Conservation (phyloP, 30 jellyfish, hydroid and myxozoan species). For the Rhopilema esculentum region DNA sequence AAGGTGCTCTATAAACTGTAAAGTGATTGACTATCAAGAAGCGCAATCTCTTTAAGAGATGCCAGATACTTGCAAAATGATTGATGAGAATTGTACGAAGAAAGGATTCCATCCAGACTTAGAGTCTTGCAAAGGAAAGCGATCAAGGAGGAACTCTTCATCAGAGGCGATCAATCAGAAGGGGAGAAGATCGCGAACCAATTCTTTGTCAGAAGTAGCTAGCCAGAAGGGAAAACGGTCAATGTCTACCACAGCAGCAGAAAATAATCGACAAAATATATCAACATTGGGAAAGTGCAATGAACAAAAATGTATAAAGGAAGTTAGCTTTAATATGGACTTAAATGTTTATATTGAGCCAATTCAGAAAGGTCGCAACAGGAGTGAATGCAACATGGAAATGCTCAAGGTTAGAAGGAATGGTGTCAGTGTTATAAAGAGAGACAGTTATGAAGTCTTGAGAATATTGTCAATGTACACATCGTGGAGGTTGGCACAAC, state of each 20-base stretch:
- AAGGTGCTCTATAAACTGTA: not conserved
- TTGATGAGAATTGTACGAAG: not conserved
- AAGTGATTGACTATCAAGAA: not conserved
- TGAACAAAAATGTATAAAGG: not conserved
- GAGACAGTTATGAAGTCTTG: constrained; percentile 50
- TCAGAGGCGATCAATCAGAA: not conserved
- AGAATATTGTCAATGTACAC: constrained; percentile 56
- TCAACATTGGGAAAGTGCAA: not conserved
- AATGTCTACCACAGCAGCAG: not conserved
- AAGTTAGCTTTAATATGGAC: constrained; percentile 38
- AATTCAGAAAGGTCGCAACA: constrained; percentile 6
- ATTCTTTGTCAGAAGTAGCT: constrained; percentile 13
- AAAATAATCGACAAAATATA: not conserved
- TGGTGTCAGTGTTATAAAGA: constrained; percentile 32
- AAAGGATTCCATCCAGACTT: not conserved
- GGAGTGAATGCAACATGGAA: constrained; percentile 11
- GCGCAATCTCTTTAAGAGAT: not conserved
- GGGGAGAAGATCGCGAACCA: not conserved
- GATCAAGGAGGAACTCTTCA: constrained; percentile 5
- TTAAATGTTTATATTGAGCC: constrained; percentile 39
- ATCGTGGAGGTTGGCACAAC: constrained; percentile 51
- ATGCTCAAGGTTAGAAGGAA: constrained; percentile 25
- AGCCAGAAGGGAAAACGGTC: not conserved
- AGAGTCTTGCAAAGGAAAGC: not conserved
- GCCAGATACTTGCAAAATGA: not conserved